Evolutionary conservation across 2,888 invertebrate genomes (phyloP), one percentile per base, ranked within the genome.

Genomic region (Sphaerophoria rueppellii): DNA sequence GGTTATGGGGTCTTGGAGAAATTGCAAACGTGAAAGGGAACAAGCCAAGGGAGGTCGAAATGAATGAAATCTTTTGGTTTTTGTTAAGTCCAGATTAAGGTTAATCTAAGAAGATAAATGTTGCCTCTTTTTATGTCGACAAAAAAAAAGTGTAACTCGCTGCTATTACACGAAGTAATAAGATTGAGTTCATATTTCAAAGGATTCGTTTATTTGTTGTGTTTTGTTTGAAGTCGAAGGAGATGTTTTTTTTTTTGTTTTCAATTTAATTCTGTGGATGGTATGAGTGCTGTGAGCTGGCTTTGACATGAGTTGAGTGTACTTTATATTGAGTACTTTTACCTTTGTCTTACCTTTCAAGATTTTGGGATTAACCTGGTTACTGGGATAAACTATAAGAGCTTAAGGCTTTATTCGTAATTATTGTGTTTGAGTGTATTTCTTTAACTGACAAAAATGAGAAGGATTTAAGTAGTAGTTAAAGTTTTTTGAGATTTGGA

Each of bases 21-120:
- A 0, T 9, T 14, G 16, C 11, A n/a, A 35, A 65, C 14, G 69
- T 69, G 61, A 46, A 54, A 52, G 48, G 34, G 57, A 16, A 43
- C n/a, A 37, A 61, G 6, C 16, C n/a, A 32, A 37, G 24, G 24
- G 60, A 40, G 43, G 60, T 40, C 60, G 35, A 11, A 16, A 5
- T 0, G 9, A 16, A 6, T 58, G 58, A 63, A 75, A 50, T 43
- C 46, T 37, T 67, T 61, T 77, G 61, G 55, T 43, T 57, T 61
- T 12, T 67, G 76, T 40, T 61, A 61, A 52, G 69, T 46, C 52
- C 55, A 37, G 77, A 82, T 73, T 73, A 82, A 55, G 69, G 69
- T 70, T 73, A 82, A 82, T 77, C 73, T 63, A 43, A 60, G 63
- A 69, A 57, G 67, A 70, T 82, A 82, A 77, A 73, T 63, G 69